Base-by-base conservation (phyloP, 2,797 vertebrate species). In the Crypturellus tataupa region DNA sequence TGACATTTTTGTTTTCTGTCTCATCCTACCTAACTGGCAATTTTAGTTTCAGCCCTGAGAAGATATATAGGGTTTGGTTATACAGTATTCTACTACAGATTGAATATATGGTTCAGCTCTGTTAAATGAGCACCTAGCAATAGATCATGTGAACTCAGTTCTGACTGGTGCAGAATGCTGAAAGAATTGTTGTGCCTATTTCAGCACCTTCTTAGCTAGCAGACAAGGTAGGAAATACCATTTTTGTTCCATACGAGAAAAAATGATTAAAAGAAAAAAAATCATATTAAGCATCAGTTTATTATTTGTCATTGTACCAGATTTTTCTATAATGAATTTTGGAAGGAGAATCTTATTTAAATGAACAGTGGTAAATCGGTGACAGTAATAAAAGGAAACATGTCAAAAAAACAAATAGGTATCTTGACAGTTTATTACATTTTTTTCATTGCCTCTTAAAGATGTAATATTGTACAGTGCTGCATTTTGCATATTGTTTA, bases 261-360 rank as follows among this genome's bases (percentile, higher is more conserved):
- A 87, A 94, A 67, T 94, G 82, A 83, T 92, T 89, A 86, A 86
- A 95, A 88, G 96, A 17, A 31, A 55, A 17, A 56, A 20, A 56
- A 51, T n/a, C 25, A 92, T 95, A 95, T 80, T 91, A 97, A 95
- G 90, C 67, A 97, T 91, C 93, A 95, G 81, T 96, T 97, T 96
- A 96, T 97, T 96, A 92, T 97, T 96, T 94, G 82, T 96, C 58
- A 82, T 88, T 94, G 89, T 96, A 93, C 85, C 86, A 92, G 88
- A 68, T 91, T 96, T 95, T 85, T 93, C 65, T 86, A 72, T 93
- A 95, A 94, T 93, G 75, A 96, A 88, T 95, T 96, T 96, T 97
- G 95, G 94, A 94, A 97, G 77, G 68, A 94, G 83, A 70, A 87
- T 92, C 67, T 96, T 96, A 97, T 97, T 96, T 96, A 96, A 82